Percentiles rank a stretch among this genome's conserved stretches.
Evolutionary conservation across 2,113 vertebrate species (phyloP).

Genomic region (Oriolus oriolus): DNA sequence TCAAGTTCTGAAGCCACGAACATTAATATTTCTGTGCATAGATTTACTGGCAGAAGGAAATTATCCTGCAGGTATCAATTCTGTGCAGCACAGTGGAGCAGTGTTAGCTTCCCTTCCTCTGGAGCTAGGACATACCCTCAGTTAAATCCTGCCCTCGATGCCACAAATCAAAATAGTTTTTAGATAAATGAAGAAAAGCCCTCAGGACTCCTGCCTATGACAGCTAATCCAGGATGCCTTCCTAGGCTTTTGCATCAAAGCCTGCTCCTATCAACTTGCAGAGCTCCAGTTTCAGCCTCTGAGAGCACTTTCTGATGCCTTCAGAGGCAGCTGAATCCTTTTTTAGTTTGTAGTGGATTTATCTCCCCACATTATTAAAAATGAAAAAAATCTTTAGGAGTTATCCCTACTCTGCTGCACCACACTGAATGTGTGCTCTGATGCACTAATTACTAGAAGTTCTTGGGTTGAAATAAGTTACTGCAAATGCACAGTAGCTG

Average conservation of each 20-base stretch:
- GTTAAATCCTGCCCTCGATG: background rate
- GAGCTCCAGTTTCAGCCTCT: background rate
- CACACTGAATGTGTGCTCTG: background rate
- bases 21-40: background rate
- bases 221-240: background rate
- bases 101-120: background rate
- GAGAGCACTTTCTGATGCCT: background rate
- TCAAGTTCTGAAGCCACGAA: background rate
- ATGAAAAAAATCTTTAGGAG: background rate
- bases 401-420: background rate
- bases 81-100: background rate
- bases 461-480: conserved; percentile 60
- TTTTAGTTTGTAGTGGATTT: background rate
- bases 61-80: background rate
- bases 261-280: background rate
- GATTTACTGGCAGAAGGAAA: background rate
- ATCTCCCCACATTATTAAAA: background rate
- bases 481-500: conserved; percentile 58
- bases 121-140: background rate
- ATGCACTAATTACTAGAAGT: background rate
- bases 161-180: background rate
- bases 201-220: background rate
- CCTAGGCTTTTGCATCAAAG: background rate
- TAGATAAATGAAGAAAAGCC: background rate
- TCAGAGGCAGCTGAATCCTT: background rate